Conservation (phyloP, 2,113 vertebrate species). For the Odocoileus hemionus region DNA sequence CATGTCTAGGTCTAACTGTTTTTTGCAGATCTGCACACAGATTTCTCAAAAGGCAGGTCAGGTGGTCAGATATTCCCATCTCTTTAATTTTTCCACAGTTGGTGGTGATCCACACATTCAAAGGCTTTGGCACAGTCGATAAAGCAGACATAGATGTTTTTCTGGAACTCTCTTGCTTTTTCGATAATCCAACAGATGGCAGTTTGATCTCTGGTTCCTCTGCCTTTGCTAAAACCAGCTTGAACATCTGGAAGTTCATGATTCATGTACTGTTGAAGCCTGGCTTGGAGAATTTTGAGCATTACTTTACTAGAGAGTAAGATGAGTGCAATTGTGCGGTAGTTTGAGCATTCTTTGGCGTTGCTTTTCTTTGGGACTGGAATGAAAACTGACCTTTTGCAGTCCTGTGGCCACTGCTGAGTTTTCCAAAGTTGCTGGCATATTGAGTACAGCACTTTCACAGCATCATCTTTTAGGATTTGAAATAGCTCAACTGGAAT, state of each 20-base stretch:
- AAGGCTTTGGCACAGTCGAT: not conserved
- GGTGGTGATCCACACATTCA: not conserved
- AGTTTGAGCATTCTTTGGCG: not conserved
- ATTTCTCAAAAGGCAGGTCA: not conserved
- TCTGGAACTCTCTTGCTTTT: not conserved
- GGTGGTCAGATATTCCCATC: not conserved
- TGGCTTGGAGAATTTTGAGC: not conserved
- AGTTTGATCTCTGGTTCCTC: not conserved
- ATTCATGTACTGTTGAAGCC: not conserved
- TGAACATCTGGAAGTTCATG: not conserved
- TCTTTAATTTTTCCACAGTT: not conserved
- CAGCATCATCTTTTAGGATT: not conserved
- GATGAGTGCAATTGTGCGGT: not conserved
- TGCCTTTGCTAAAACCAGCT: not conserved
- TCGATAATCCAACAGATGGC: not conserved
- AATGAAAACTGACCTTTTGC: not conserved
- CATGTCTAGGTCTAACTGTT: not conserved
- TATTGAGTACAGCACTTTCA: not conserved
- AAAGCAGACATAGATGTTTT: not conserved
- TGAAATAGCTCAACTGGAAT: not conserved
- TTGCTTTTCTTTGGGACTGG: not conserved
- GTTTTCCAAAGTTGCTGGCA: not conserved
- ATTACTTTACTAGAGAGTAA: not conserved
- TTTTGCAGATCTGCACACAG: not conserved
- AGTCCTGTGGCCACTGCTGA: not conserved